A percentile compares a stretch with the other conserved stretches of the same genome.
These are phyloP conservation scores for Rhinoderma darwinii DNA, from an alignment of 2,113 vertebrate species.

Conservation along the genomic window DNA sequence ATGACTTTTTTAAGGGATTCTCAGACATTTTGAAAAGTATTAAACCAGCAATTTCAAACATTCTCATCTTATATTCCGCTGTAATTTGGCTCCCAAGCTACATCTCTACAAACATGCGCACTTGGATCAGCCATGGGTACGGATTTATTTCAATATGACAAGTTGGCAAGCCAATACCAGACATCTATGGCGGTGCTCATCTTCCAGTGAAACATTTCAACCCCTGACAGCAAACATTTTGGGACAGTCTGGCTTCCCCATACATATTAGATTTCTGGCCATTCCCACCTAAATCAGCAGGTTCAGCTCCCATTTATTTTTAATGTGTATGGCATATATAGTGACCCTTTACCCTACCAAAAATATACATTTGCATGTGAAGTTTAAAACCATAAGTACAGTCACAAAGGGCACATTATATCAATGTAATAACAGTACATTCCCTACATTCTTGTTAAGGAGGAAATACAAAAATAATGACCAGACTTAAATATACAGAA, in stretches of 20 bases:
- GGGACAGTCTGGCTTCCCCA: too few species aligned
- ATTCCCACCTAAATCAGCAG: too few species aligned
- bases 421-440: background rate
- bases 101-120: background rate
- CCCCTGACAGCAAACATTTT: too few species aligned
- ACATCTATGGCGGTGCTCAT: background rate
- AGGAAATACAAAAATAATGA: background rate
- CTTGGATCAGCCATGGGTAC: background rate
- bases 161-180: background rate
- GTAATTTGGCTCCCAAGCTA: background rate
- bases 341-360: background rate
- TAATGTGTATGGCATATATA: background rate
- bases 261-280: too few species aligned
- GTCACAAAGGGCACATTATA: background rate
- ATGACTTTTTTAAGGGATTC: too few species aligned
- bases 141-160: background rate
- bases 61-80: background rate
- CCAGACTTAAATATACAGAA: background rate
- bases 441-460: background rate
- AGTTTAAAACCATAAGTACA: background rate
- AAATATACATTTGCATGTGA: background rate
- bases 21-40: too few species aligned
- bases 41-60: background rate
- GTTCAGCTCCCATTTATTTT: background rate
- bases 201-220: background rate